Evolutionary conservation across 2,797 vertebrate species (phyloP).

Genomic region (Scyliorhinus canicula): DNA sequence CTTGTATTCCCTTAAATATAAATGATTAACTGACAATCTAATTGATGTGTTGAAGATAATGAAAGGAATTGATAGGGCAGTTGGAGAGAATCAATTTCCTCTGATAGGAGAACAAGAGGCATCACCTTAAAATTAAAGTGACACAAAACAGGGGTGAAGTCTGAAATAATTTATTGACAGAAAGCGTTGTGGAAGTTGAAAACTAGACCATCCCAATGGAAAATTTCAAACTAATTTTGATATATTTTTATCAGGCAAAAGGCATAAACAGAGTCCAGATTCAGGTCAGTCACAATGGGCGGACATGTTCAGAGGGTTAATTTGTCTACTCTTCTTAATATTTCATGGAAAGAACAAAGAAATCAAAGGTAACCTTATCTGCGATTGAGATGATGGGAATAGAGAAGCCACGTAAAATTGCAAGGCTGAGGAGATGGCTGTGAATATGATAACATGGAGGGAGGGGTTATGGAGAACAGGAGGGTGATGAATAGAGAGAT

Average conservation of each 20-base stretch:
- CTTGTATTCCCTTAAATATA: background rate
- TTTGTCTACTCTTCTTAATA: background rate
- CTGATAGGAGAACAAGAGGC: background rate
- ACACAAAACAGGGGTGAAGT: too few species aligned
- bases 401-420: background rate
- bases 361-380: background rate
- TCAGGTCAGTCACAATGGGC: background rate
- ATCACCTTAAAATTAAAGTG: too few species aligned
- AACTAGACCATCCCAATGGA: background rate
- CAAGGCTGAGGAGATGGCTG: background rate
- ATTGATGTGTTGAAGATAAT: background rate
- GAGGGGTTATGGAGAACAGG: background rate
- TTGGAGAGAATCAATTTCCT: background rate
- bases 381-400: background rate
- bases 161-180: too few species aligned
- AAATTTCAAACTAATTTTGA: background rate
- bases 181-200: background rate
- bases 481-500: background rate
- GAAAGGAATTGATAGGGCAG: background rate
- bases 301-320: background rate
- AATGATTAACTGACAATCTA: background rate
- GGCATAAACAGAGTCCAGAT: background rate
- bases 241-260: background rate
- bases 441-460: background rate
- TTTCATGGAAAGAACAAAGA: background rate